Base-by-base conservation (phyloP, 2,113 vertebrate genomes). In the Perognathus longimembris region DNA sequence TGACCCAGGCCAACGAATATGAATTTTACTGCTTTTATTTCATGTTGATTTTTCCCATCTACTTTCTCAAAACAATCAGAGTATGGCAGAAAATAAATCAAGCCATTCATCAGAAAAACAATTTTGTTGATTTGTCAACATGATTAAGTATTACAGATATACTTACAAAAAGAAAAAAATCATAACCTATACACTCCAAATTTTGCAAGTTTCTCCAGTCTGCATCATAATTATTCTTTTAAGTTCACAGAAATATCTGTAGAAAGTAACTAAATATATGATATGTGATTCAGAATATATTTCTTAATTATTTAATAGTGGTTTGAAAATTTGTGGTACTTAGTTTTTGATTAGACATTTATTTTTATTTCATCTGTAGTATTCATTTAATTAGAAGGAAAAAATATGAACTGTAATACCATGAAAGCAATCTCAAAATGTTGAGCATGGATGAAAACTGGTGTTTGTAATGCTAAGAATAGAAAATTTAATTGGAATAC, bases 21-120 rank as follows among this genome's bases (percentile, higher is more conserved):
- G 5, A 45, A 96, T 95, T 93, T 94, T 54, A 94, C 26, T 67
- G 64, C 36, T 79, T 98, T 98, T 98, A 98, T 98, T 98, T 98
- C 54, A 96, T 77, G 40, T 96, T 96, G 40, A 90, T 93, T 95
- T 85, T 94, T 86, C 4, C 15, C 80, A 88, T 24, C 40, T 61
- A 22, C 61, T 85, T 88, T 85, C 87, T 85, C 82, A 94, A 26
- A 90, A 86, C 90, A 90, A 54, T 94, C 79, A 93, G 70, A 94
- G 85, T 87, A 94, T 85, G 92, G 95, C 36, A 97, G 64, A 22
- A 36, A 93, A 79, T 67, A 70, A 66, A 96, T 90, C 85, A 96
- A 95, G 38, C 20, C 61, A 88, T 94, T 95, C 59, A 96, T 45
- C 88, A 93, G 87, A 91, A 92, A 70, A 89, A n/a, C 79, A 90